Base-by-base conservation (phyloP, 2,888 invertebrate species). In the Mactromeris polynyma region DNA sequence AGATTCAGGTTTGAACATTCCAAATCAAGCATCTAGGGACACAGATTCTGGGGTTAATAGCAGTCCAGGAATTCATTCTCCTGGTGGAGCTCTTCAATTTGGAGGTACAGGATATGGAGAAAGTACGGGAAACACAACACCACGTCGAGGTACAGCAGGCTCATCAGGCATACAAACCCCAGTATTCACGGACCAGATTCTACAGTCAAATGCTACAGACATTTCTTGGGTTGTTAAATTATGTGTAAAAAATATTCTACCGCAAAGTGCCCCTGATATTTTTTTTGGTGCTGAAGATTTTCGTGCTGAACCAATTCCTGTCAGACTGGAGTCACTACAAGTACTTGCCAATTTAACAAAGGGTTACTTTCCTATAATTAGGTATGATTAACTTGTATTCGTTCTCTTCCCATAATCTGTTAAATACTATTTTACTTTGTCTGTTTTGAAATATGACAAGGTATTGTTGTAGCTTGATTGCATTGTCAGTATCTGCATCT, bases 271-370 rank as follows among this genome's bases (percentile, higher is more conserved):
- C 7, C 69, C 78, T 11, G 87, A 90, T 1, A 83, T 85, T 51
- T 81, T 79, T 33, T 88, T 87, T 51, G 87, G 85, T 33, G 79
- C 82, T 38, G 86, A 89, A 14, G 93, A 92, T 26, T 38, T 64
- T 21, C 85, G 90, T 31, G 89, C 91, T 33, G 95, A 96, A 84
- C 96, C 96, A 14, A 97, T 98, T 26, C 98, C 98, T 31, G 97
- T 98, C 80, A 97, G 98, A 89, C 97, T 98, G 33, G 98, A 98
- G 96, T 98, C 98, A 21, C 97, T 98, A 0, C 98, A 98, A 97
- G 97, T 97, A 3, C 94, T 97, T 36, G 95, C 96, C 36, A 94
- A 95, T 38, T 93, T 97, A 4, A 94, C 96, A 7, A 96, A 95
- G 86, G 96, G 96, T 83, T 97, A 97, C 92, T 97, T 97, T 89